These are phyloP conservation scores for Eupithecia subumbrata DNA, from an alignment of 2,888 invertebrate species.

Conservation along the genomic window DNA sequence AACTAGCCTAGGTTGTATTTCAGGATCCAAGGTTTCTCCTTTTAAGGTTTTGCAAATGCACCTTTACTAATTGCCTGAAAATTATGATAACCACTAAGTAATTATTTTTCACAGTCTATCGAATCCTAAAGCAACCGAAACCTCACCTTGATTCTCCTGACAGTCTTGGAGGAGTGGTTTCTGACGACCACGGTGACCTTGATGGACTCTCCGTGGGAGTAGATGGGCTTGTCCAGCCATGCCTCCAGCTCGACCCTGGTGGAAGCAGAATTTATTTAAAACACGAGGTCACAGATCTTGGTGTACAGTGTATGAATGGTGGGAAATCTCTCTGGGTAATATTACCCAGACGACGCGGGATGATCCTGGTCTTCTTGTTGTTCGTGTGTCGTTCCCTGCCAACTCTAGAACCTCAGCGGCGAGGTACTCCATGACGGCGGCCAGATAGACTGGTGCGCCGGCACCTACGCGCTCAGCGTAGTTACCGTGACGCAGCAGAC, in stretches of 20 bases:
- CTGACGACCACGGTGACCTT: slow-evolving; percentile 88
- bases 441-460: too few relatives aligned
- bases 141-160: slow-evolving; percentile 91
- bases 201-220: slow-evolving; percentile 92
- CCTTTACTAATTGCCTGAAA: not conserved
- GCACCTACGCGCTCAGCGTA: too few relatives aligned
- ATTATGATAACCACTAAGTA: not conserved
- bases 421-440: too few relatives aligned
- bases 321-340: not conserved
- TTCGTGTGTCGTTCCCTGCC: too few relatives aligned
- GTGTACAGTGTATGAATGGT: not conserved
- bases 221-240: slow-evolving; percentile 91
- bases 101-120: not conserved
- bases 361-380: too few relatives aligned
- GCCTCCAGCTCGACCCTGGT: slow-evolving; percentile 89
- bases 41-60: too few relatives aligned
- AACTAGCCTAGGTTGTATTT: too few relatives aligned
- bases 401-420: too few relatives aligned
- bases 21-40: too few relatives aligned
- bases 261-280: not conserved
- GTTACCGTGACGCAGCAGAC: too few relatives aligned
- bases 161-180: slow-evolving; percentile 93
- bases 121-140: not conserved
- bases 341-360: too few relatives aligned
- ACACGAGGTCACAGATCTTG: not conserved